A percentile compares a stretch with the other conserved stretches of the same genome.
These are phyloP conservation scores for Paraplagusia blochii DNA, from an alignment of 2,113 vertebrate genomes.

Conservation along the genomic window DNA sequence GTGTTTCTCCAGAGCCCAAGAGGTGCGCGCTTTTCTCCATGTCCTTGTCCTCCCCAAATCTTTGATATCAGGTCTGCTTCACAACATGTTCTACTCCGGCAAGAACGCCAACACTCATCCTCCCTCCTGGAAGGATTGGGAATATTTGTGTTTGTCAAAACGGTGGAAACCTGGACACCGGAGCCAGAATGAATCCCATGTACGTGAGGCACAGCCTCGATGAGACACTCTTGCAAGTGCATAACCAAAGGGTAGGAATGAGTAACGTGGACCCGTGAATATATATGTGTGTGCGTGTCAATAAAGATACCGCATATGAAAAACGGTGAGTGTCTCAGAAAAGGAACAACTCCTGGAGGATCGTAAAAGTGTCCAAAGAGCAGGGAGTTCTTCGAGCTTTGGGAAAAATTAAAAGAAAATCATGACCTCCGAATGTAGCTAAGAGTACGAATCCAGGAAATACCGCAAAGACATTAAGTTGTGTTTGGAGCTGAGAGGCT, in stretches of 20 bases:
- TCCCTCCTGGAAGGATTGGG: constrained; percentile 50
- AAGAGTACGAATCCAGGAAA: constrained; percentile 57
- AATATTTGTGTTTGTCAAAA: constrained; percentile 51
- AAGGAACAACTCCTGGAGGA: constrained; percentile 43
- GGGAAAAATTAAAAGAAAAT: constrained; percentile 40
- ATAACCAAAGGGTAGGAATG: constrained; percentile 1
- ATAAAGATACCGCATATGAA: constrained; percentile 32
- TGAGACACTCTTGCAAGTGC: constrained; percentile 17
- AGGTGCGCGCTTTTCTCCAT: constrained; percentile 29
- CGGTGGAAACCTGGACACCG: constrained; percentile 37
- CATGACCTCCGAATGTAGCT: constrained; percentile 36
- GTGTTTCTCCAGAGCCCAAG: constrained; percentile 32
- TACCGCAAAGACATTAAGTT: constrained; percentile 49
- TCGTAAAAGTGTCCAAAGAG: constrained; percentile 38
- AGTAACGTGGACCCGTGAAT: neutral
- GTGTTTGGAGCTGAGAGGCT: constrained; percentile 47
- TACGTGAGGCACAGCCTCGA: constrained; percentile 13
- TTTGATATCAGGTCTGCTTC: constrained; percentile 38
- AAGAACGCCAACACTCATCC: constrained; percentile 25
- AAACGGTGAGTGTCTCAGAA: constrained; percentile 27
- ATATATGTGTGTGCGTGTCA: constrained; percentile 20
- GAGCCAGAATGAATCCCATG: constrained; percentile 21
- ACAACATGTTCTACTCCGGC: constrained; percentile 31
- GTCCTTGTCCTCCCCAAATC: constrained; percentile 28
- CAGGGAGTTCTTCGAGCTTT: constrained; percentile 37